These are phyloP conservation scores for Nomada ruficornis DNA, from an alignment of 2,888 invertebrate species.

Conservation along the genomic window DNA sequence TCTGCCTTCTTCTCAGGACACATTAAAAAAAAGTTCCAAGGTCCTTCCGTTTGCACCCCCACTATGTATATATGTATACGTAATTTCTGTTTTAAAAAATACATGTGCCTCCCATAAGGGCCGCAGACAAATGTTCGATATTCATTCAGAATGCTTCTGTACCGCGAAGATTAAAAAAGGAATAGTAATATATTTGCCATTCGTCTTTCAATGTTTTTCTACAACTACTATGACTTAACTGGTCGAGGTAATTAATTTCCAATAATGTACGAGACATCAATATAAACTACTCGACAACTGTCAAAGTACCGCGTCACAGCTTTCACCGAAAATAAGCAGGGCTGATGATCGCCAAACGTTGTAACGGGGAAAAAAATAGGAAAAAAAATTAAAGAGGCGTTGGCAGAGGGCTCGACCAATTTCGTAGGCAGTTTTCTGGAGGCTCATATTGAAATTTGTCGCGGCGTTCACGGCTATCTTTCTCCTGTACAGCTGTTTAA, in stretches of 20 bases:
- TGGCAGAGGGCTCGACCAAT: slow-evolving; percentile 54
- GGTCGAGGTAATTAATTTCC: not conserved
- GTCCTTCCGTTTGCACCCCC: too few relatives aligned
- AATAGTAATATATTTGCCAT: too few relatives aligned
- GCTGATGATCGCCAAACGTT: not conserved
- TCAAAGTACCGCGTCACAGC: not conserved
- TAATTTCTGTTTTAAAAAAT: too few relatives aligned
- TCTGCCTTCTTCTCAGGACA: not conserved
- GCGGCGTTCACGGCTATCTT: slow-evolving; percentile 71
- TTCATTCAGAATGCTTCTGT: too few relatives aligned
- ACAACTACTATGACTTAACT: too few relatives aligned
- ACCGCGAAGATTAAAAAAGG: too few relatives aligned
- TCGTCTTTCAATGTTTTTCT: too few relatives aligned
- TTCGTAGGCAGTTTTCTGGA: slow-evolving; percentile 67
- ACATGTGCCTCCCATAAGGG: too few relatives aligned
- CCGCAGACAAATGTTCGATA: too few relatives aligned
- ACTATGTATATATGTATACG: too few relatives aligned
- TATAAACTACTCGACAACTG: not conserved
- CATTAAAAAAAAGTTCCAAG: not conserved
- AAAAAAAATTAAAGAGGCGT: not conserved
- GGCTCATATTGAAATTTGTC: slow-evolving; percentile 71
- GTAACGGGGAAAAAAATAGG: not conserved
- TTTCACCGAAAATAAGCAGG: slow-evolving; percentile 30
- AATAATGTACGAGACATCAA: not conserved
- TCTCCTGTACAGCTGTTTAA: slow-evolving; percentile 75